Conservation (phyloP, 2,888 invertebrate species). For the Amorpha juglandis region DNA sequence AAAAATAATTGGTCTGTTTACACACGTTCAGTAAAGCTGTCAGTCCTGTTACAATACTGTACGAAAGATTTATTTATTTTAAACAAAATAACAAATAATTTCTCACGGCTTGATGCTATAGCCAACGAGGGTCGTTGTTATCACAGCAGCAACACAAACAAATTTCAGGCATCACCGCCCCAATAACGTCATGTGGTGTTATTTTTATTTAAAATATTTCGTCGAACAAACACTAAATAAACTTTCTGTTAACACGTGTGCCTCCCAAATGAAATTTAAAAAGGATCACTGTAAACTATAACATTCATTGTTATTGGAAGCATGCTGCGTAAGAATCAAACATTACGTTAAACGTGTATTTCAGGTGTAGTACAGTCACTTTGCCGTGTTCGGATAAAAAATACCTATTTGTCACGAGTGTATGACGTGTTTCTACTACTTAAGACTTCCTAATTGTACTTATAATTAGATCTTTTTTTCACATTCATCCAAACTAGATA, state of each 20-base stretch:
- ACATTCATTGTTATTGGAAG: neutral
- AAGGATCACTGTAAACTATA: neutral
- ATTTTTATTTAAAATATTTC: constrained; percentile 59
- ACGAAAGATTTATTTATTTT: constrained; percentile 51
- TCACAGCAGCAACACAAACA: constrained; percentile 63
- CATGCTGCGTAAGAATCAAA: neutral
- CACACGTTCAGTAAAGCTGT: constrained; percentile 26
- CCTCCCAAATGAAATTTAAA: constrained; percentile 18
- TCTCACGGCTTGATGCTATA: constrained; percentile 48
- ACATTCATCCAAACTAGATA: no score
- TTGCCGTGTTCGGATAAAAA: no score
- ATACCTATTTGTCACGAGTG: no score
- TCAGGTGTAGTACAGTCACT: no score
- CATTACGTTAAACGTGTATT: neutral
- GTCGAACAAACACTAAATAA: constrained; percentile 56
- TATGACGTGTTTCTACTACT: no score
- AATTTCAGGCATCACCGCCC: constrained; percentile 54
- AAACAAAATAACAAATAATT: constrained; percentile 57
- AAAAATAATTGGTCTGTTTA: constrained; percentile 28
- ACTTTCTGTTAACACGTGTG: constrained; percentile 56
- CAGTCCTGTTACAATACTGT: constrained; percentile 33
- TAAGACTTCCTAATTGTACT: no score
- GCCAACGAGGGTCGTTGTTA: constrained; percentile 50
- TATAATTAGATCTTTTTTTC: no score
- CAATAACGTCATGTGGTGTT: constrained; percentile 61